Conservation (phyloP, 2,113 vertebrate species). For the Willisornis vidua region DNA sequence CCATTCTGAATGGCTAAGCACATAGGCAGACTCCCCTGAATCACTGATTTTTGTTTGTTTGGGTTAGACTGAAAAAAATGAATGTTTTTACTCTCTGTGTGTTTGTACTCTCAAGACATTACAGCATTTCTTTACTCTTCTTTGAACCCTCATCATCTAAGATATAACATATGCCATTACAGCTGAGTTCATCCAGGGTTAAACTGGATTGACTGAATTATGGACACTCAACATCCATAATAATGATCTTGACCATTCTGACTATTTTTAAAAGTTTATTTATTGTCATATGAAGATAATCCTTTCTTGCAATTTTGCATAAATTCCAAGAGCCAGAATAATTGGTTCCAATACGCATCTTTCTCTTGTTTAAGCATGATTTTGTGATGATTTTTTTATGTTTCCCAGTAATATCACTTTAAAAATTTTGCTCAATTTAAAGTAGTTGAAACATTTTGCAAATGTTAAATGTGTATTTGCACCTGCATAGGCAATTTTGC, state of each 20-base stretch:
- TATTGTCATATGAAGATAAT: background rate
- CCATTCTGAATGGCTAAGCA: background rate
- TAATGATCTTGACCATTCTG: background rate
- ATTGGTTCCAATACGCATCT: background rate
- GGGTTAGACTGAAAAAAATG: constrained; percentile 14
- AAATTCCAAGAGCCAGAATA: background rate
- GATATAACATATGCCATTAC: constrained; percentile 10
- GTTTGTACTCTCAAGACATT: background rate
- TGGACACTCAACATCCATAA: background rate
- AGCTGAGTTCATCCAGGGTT: constrained; percentile 28
- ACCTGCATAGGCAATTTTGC: background rate
- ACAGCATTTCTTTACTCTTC: constrained; percentile 15
- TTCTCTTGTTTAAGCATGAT: background rate
- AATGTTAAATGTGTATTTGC: background rate
- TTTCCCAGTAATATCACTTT: background rate
- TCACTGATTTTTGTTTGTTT: constrained; percentile 24
- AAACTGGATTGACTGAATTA: constrained; percentile 17
- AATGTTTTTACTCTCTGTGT: background rate
- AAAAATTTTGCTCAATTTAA: background rate
- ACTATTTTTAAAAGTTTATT: background rate
- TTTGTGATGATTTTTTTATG: background rate
- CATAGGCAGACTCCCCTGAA: background rate
- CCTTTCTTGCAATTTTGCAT: background rate
- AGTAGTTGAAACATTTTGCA: background rate
- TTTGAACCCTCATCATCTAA: constrained; percentile 32